Conservation (phyloP, 2,888 invertebrate genomes). For the Drosophila gaucha region DNA sequence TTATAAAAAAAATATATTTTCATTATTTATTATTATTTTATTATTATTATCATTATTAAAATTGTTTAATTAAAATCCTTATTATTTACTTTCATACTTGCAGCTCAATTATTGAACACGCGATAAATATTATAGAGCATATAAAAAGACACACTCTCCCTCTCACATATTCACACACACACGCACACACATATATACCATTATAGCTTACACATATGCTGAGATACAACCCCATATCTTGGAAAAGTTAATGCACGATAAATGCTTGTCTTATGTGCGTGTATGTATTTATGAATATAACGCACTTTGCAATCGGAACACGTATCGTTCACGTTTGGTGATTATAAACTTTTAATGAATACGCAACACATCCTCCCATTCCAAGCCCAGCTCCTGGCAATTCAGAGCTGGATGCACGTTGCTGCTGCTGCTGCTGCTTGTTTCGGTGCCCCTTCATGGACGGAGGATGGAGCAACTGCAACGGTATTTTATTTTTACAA, state of each 20-base stretch:
- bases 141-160: not conserved
- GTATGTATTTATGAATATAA: conserved; percentile 21
- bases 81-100: not conserved
- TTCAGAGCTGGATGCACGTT: conserved; percentile 51
- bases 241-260: conserved; percentile 42
- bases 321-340: conserved; percentile 70
- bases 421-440: conserved; percentile 25
- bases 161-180: no score
- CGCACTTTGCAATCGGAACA: conserved; percentile 62
- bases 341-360: conserved; percentile 81
- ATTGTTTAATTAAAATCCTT: not conserved
- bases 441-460: conserved; percentile 13
- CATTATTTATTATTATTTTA: no score
- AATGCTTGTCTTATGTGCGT: conserved; percentile 24
- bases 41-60: not conserved
- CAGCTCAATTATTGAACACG: not conserved
- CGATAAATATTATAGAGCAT: not conserved
- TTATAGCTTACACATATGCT: conserved; percentile 38
- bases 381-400: conserved; percentile 11
- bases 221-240: conserved; percentile 14
- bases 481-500: conserved; percentile 72
- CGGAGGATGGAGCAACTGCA: conserved; percentile 49
- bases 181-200: not conserved
- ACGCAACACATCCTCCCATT: conserved; percentile 56
- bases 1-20: no score